Conservation (phyloP, 2,888 invertebrate genomes). For the Zygogramma bicolorata region DNA sequence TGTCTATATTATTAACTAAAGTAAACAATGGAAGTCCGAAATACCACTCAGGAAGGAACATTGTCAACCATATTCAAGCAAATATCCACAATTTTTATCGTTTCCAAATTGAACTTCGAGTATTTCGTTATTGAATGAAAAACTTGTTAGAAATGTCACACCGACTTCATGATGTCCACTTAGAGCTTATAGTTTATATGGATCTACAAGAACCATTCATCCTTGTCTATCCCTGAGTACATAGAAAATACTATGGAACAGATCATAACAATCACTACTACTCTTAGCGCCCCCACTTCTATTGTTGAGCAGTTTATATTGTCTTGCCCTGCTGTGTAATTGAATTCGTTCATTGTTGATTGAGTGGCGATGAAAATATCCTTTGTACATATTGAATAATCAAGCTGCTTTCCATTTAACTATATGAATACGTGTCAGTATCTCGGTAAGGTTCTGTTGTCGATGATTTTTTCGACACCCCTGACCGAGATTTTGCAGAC, state of each 20-base stretch:
- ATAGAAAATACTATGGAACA: neutral
- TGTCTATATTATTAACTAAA: too few relatives aligned
- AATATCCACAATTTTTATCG: too few relatives aligned
- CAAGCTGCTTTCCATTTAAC: conserved; percentile 18
- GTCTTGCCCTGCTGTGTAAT: neutral
- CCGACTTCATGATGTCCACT: too few relatives aligned
- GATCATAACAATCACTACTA: neutral
- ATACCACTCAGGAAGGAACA: too few relatives aligned
- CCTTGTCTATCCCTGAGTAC: too few relatives aligned
- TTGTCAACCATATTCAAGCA: too few relatives aligned
- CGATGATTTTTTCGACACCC: conserved; percentile 41
- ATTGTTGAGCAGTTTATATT: neutral
- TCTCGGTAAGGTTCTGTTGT: conserved; percentile 5
- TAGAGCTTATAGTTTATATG: too few relatives aligned
- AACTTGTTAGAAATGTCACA: too few relatives aligned
- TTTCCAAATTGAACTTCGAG: too few relatives aligned
- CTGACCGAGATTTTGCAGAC: conserved; percentile 51
- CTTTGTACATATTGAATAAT: conserved; percentile 18
- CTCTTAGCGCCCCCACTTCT: neutral
- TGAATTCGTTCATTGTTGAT: conserved; percentile 19
- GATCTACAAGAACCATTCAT: too few relatives aligned
- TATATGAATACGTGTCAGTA: conserved; percentile 7
- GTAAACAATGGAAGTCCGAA: too few relatives aligned
- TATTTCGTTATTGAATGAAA: too few relatives aligned
- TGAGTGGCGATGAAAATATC: conserved; percentile 21